Percentiles rank a stretch among this genome's conserved stretches.
These are phyloP conservation scores for Ametastegia equiseti DNA, from an alignment of 2,888 invertebrate species.

Conservation along the genomic window DNA sequence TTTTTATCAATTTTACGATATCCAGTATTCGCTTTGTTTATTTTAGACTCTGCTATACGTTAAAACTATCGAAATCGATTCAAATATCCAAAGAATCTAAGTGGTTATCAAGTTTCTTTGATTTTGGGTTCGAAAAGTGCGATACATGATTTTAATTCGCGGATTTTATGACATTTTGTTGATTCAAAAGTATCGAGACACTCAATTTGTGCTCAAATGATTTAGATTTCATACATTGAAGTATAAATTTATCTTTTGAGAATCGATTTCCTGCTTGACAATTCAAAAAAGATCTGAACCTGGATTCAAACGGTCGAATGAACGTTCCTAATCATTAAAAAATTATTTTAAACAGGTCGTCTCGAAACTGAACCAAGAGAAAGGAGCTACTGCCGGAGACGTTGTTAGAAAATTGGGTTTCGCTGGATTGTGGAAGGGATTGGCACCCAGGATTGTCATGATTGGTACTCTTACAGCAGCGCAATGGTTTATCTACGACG, in stretches of 20 bases:
- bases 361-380: conserved; percentile 96
- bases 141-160: too few relatives aligned
- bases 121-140: background rate
- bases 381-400: conserved; percentile 85
- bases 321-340: background rate
- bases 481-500: conserved; percentile 98
- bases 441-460: conserved; percentile 96
- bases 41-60: too few relatives aligned
- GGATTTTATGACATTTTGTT: too few relatives aligned
- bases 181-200: too few relatives aligned
- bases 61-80: background rate
- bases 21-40: too few relatives aligned
- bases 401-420: conserved; percentile 87
- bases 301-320: background rate
- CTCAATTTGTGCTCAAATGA: too few relatives aligned
- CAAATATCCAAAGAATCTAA: background rate
- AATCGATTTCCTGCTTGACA: background rate
- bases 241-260: too few relatives aligned
- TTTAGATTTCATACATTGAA: too few relatives aligned
- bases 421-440: conserved; percentile 91
- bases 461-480: conserved; percentile 97
- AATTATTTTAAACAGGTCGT: conserved; percentile 79
- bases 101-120: background rate
- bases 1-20: too few relatives aligned
- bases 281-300: background rate